A percentile compares a stretch with the other conserved stretches of the same genome.
Evolutionary conservation across 1,140 invertebrate genomes (phyloP).

Genomic region (Laupala kohalensis): DNA sequence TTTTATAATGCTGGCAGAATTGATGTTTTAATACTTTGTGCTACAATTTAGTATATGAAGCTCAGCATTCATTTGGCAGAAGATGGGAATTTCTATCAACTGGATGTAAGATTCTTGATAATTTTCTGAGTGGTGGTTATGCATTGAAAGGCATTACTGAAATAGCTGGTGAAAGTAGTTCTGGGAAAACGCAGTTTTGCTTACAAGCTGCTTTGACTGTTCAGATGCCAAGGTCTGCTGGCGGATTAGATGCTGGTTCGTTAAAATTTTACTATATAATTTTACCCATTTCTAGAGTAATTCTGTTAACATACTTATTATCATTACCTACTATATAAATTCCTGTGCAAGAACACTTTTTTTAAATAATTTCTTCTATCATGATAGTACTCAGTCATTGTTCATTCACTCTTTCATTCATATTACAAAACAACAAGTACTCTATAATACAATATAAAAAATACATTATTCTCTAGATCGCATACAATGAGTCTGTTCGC

Average conservation of each 20-base stretch:
- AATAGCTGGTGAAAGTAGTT: slow-evolving; percentile 34
- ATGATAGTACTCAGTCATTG: not conserved
- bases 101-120: slow-evolving; percentile 17
- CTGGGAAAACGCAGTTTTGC: slow-evolving; percentile 56
- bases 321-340: not conserved
- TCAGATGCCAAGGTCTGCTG: slow-evolving; percentile 34
- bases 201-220: slow-evolving; percentile 52
- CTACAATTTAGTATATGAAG: too few species aligned
- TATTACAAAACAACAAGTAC: slow-evolving; percentile 8
- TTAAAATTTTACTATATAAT: not conserved
- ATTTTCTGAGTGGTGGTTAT: slow-evolving; percentile 28
- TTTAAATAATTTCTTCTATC: not conserved
- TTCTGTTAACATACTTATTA: not conserved
- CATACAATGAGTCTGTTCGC: too few species aligned
- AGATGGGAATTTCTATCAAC: not conserved
- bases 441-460: too few species aligned
- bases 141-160: slow-evolving; percentile 33
- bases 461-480: too few species aligned
- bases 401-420: slow-evolving; percentile 10
- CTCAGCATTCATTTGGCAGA: not conserved
- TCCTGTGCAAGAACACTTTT: not conserved
- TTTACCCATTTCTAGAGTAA: not conserved
- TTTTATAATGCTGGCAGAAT: too few species aligned
- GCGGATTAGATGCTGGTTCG: slow-evolving; percentile 35
- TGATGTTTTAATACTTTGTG: too few species aligned